A percentile compares a stretch with the other conserved stretches of the same genome.
These are phyloP conservation scores for Cynodonichthys magdalenae DNA, from an alignment of 2,797 vertebrate genomes.

Conservation along the genomic window DNA sequence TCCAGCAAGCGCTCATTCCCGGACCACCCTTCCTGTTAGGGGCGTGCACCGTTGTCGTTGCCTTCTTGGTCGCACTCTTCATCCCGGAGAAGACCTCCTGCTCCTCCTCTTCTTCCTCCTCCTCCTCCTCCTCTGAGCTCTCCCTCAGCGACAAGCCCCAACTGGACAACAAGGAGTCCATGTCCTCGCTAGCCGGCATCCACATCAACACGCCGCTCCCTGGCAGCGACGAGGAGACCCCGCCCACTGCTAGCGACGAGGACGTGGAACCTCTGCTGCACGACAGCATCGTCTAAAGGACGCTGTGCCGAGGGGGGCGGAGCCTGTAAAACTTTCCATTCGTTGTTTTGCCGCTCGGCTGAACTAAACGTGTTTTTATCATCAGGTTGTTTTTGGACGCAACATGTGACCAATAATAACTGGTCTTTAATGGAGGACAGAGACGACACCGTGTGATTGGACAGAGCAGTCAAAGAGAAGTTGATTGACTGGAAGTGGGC, in stretches of 20 bases:
- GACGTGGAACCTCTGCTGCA: slow-evolving; percentile 93
- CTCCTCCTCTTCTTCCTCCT: slow-evolving; percentile 49
- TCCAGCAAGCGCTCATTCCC: slow-evolving; percentile 84
- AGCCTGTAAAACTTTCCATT: slow-evolving; percentile 17
- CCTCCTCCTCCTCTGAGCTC: slow-evolving; percentile 47
- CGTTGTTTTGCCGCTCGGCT: slow-evolving; percentile 19
- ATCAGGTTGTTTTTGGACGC: slow-evolving; percentile 22
- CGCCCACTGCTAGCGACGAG: slow-evolving; percentile 82
- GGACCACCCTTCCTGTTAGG: slow-evolving; percentile 95
- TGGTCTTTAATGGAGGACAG: slow-evolving; percentile 7
- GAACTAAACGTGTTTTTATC: slow-evolving; percentile 37
- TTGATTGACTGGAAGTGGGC: background rate
- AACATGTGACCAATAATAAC: slow-evolving; percentile 9
- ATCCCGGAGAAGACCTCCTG: slow-evolving; percentile 85
- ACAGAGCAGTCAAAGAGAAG: slow-evolving; percentile 7
- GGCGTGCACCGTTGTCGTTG: slow-evolving; percentile 88
- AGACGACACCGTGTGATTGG: slow-evolving; percentile 6
- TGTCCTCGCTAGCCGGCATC: slow-evolving; percentile 76
- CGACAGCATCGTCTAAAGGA: slow-evolving; percentile 88
- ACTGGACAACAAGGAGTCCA: slow-evolving; percentile 79
- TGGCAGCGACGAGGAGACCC: slow-evolving; percentile 87
- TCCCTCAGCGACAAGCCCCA: slow-evolving; percentile 73
- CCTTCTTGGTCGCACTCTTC: slow-evolving; percentile 93
- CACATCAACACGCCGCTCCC: slow-evolving; percentile 83
- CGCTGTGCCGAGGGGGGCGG: background rate